Conservation (phyloP, 1,140 invertebrate genomes). For the Sminthurinus signatus region DNA sequence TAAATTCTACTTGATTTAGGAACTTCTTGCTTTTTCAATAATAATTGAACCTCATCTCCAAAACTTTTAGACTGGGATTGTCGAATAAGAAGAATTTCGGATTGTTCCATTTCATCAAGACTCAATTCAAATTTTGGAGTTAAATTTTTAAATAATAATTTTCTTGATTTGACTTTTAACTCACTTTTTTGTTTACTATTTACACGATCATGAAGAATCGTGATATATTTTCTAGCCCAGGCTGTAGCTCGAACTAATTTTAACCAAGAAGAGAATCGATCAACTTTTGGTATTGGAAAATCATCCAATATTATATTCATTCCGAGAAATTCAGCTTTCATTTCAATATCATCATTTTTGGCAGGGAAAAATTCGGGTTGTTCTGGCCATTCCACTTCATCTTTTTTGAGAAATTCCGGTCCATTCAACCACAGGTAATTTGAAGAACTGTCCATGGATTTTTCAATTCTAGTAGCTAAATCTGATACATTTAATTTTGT, state of each 20-base stretch:
- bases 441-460: no score
- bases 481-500: slow-evolving; percentile 30
- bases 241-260: no score
- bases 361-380: neutral
- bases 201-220: no score
- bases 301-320: no score
- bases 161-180: no score
- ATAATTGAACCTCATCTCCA: neutral
- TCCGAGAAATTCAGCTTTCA: no score
- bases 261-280: no score
- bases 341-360: neutral
- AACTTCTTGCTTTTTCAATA: slow-evolving; percentile 41
- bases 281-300: no score
- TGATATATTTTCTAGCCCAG: no score
- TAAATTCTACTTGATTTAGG: slow-evolving; percentile 41
- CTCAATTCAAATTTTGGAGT: no score
- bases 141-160: no score
- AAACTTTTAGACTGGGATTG: neutral
- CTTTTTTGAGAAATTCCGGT: slow-evolving; percentile 16
- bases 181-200: no score
- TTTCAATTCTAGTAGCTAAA: slow-evolving; percentile 14
- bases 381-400: slow-evolving; percentile 20
- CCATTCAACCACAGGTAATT: slow-evolving; percentile 33
- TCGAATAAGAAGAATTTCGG: neutral
- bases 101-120: neutral